Base-by-base conservation (phyloP, 2,113 vertebrate species). In the Gasterosteus aculeatus region DNA sequence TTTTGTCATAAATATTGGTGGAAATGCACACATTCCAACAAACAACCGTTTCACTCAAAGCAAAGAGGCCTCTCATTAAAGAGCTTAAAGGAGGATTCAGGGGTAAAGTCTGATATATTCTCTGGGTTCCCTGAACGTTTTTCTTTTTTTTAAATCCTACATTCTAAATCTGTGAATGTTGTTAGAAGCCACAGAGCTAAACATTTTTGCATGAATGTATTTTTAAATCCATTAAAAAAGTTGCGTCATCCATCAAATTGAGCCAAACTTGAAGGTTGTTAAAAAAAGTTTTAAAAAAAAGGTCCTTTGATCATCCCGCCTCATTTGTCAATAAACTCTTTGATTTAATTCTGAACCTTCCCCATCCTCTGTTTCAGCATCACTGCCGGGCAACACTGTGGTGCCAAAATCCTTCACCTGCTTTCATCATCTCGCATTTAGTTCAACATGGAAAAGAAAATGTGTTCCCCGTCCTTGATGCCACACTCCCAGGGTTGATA, bases 381-480 rank as follows among this genome's bases (percentile, higher is more conserved):
- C 47, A 63, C 29, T 38, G 22, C 31, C 41, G 39, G 29, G 12
- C 39, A 66, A 53, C 14, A 22, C 38, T 2, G 2, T 12, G 8
- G 16, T 41, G 1, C 49, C 19, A 0, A 22, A 66, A 26, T 26
- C 22, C 22, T 29, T 78, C n/a, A 26, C 29, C 2, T 42, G 12
- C 6, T 64, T 33, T 44, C 58, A 57, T 71, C 11, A 44, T 62
- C 8, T 66, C 47, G 29, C 41, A 49, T 74, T 63, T 44, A 46
- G 53, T 41, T 56, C 26, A 35, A 63, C 31, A 72, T 39, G 10
- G 18, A 22, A 76, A 68, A 66, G 39, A 70, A 7, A 62, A 77
- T 5, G 58, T 3, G n/a, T 44, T 46, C 22, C 42, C 44, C 56
- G 64, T 19, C 15, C 1, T 41, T 19, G 26, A 54, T 62, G 59